Percentiles rank a stretch among this genome's conserved stretches.
These are phyloP conservation scores for Sebastes wilsoni DNA, from an alignment of 2,797 vertebrate genomes.

Conservation along the genomic window DNA sequence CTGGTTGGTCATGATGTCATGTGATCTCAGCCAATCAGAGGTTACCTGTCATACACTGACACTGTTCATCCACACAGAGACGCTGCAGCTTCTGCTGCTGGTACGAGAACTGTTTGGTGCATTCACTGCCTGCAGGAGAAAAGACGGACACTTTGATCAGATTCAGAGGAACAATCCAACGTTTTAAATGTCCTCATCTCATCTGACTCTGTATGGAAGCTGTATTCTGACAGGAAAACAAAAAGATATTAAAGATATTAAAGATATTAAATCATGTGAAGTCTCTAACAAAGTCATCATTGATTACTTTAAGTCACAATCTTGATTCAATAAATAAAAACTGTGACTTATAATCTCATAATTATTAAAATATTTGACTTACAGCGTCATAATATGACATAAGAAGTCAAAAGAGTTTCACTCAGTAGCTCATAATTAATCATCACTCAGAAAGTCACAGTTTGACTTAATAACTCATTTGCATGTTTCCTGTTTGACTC, in stretches of 20 bases:
- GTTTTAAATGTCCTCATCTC: neutral
- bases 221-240: too few species aligned
- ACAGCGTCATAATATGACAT: neutral
- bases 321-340: too few species aligned
- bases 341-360: neutral
- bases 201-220: too few species aligned
- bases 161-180: neutral
- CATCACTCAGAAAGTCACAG: neutral
- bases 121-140: conserved; percentile 83
- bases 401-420: too few species aligned
- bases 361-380: neutral
- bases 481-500: neutral
- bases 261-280: too few species aligned
- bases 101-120: conserved; percentile 84
- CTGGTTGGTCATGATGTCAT: neutral
- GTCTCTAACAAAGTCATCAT: too few species aligned
- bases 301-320: too few species aligned
- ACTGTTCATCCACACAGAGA: conserved; percentile 86
- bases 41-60: conserved; percentile 92
- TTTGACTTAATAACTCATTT: too few species aligned
- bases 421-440: too few species aligned
- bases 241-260: too few species aligned
- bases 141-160: rapidly evolving
- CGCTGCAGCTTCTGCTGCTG: conserved; percentile 82
- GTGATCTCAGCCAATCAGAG: neutral